Evolutionary conservation across 2,113 vertebrate genomes (phyloP).

Genomic region (Corvus moneduloides): DNA sequence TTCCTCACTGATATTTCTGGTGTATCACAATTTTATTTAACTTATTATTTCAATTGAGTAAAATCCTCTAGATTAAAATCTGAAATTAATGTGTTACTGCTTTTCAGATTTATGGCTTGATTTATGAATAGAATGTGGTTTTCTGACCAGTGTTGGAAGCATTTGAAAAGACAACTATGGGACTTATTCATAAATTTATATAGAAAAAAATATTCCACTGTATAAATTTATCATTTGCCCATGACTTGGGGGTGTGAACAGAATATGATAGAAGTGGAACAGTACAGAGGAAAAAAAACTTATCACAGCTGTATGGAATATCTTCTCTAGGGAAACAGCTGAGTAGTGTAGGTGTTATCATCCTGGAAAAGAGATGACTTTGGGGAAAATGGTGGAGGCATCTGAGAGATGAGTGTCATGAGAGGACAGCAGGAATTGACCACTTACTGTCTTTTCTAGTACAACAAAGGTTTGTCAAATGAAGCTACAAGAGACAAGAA

Average conservation of each 20-base stretch:
- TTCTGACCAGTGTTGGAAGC: neutral
- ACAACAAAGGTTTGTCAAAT: neutral
- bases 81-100: neutral
- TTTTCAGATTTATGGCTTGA: neutral
- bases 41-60: neutral
- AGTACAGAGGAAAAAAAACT: neutral
- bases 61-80: neutral
- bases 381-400: accelerated
- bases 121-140: neutral
- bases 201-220: neutral
- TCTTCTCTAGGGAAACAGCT: neutral
- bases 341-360: neutral
- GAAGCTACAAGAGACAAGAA: neutral
- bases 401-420: neutral
- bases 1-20: neutral
- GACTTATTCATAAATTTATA: neutral
- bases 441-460: neutral
- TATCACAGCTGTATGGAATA: neutral
- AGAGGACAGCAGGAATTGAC: neutral
- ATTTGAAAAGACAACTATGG: neutral
- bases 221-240: neutral
- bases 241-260: neutral
- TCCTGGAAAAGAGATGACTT: neutral
- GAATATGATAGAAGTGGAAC: neutral
- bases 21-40: neutral